These are phyloP conservation scores for Drosophila littoralis DNA, from an alignment of 1,140 invertebrate species.

Conservation along the genomic window DNA sequence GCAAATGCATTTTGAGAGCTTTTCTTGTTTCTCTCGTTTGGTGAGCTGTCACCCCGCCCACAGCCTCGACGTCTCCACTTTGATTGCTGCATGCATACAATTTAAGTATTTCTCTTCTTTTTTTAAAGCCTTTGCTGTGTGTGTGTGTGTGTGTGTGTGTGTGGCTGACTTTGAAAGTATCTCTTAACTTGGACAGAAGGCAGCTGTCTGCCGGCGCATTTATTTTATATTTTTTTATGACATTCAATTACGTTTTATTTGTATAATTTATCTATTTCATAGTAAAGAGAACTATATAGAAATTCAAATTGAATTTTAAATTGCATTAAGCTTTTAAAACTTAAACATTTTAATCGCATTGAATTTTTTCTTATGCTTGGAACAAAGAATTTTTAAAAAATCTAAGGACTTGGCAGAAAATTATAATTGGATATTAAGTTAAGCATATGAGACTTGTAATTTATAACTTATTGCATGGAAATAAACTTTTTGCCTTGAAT, in stretches of 20 bases:
- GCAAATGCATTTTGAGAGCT: conserved; percentile 3
- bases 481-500: no score
- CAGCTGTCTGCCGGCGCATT: neutral
- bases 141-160: no score
- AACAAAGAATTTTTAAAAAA: no score
- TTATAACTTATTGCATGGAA: no score
- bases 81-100: conserved; percentile 21
- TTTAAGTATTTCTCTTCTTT: conserved; percentile 25
- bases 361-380: no score
- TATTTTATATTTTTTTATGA: neutral
- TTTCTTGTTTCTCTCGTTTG: neutral
- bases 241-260: neutral
- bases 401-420: no score
- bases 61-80: neutral
- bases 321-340: no score
- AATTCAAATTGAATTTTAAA: no score
- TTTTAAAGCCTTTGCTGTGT: conserved; percentile 14
- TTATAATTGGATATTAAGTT: no score
- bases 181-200: neutral
- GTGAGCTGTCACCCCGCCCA: neutral
- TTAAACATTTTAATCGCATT: no score
- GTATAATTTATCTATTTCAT: neutral
- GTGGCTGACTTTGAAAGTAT: neutral
- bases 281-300: neutral
- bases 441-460: no score